Conservation (phyloP, 2,797 vertebrate species). For the Phrynocephalus forsythii region DNA sequence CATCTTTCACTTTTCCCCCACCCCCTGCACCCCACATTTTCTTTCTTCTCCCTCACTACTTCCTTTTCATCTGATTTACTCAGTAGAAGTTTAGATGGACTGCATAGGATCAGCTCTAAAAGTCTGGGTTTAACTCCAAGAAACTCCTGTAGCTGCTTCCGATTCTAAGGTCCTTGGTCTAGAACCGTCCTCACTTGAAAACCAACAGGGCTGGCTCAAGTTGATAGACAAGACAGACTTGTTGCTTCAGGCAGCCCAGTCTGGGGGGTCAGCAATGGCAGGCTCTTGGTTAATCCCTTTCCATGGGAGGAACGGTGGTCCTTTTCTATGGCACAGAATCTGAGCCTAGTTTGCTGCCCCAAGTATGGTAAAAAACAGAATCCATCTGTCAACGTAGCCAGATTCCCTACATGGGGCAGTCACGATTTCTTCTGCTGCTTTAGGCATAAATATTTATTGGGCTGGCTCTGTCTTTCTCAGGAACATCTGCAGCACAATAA, state of each 20-base stretch:
- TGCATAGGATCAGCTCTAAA: too few species aligned
- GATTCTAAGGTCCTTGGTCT: too few species aligned
- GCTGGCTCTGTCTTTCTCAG: not conserved
- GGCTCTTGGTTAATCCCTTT: not conserved
- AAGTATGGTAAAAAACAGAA: too few species aligned
- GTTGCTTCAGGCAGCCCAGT: not conserved
- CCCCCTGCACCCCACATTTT: too few species aligned
- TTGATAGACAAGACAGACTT: too few species aligned
- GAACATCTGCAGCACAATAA: not conserved
- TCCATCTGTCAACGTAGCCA: not conserved
- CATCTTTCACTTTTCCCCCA: not conserved
- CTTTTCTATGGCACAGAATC: not conserved
- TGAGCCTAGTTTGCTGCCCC: not conserved
- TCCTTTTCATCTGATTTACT: not conserved
- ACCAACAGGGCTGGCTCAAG: too few species aligned
- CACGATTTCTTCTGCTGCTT: not conserved
- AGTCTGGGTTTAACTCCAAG: too few species aligned
- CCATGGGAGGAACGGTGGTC: not conserved
- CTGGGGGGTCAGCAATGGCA: not conserved
- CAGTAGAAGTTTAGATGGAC: not conserved
- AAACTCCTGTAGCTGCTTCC: too few species aligned
- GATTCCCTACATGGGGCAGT: not conserved
- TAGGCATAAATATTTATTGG: not conserved
- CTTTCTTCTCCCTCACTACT: not conserved
- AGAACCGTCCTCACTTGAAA: too few species aligned